Conservation (phyloP, 2,113 vertebrate species). For the Vulpes vulpes region DNA sequence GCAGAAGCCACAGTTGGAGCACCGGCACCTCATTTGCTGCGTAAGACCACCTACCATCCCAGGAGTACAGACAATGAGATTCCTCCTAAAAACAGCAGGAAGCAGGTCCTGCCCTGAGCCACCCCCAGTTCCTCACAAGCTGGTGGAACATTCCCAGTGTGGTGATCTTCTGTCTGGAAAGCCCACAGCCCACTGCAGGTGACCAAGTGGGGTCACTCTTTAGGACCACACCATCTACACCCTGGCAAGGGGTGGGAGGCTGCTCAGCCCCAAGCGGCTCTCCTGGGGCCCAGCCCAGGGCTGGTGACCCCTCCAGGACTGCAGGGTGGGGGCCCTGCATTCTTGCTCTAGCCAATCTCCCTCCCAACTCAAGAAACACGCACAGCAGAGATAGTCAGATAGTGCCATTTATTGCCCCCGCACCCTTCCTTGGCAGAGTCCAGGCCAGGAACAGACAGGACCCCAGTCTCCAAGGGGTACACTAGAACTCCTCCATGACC, state of each 20-base stretch:
- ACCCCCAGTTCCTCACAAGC: not conserved
- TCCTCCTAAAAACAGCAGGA: not conserved
- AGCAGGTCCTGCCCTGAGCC: not conserved
- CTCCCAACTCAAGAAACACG: constrained; percentile 66
- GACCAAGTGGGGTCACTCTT: not conserved
- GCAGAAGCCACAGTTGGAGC: too few relatives aligned
- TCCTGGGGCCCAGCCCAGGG: not conserved
- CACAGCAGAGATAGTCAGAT: constrained; percentile 29
- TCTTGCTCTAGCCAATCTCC: not conserved
- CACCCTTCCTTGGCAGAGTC: constrained; percentile 56
- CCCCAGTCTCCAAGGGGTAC: not conserved
- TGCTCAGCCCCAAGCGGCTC: not conserved
- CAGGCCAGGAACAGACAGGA: not conserved
- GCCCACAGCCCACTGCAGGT: not conserved
- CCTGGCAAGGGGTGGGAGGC: not conserved
- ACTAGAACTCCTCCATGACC: not conserved
- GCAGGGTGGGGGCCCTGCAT: not conserved
- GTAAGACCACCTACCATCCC: not conserved
- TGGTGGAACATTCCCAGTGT: not conserved
- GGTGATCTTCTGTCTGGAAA: not conserved
- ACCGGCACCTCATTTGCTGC: rapidly evolving
- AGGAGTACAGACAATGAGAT: rapidly evolving
- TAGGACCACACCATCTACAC: not conserved
- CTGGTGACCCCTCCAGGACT: not conserved
- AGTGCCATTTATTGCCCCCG: constrained; percentile 78